Percentiles rank a stretch among this genome's conserved stretches.
Evolutionary conservation across 2,888 invertebrate species (phyloP).

Genomic region (Stenolophus ochropezus): DNA sequence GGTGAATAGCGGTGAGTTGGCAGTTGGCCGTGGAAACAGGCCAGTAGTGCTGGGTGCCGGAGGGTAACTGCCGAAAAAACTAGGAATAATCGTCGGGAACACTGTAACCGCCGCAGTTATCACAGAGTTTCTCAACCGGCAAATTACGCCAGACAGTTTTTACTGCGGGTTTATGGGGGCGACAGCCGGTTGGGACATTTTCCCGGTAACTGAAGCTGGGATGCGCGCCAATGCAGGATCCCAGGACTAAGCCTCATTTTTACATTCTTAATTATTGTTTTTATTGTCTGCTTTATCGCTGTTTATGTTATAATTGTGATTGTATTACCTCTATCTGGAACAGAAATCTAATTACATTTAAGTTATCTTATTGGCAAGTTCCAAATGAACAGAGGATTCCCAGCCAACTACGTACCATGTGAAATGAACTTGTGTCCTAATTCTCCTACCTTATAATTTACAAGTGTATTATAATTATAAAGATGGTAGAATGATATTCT

Average conservation of each 20-base stretch:
- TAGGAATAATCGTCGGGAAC: neutral
- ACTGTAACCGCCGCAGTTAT: constrained; percentile 13
- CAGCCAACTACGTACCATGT: no score
- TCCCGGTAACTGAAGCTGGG: neutral
- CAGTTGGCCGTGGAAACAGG: neutral
- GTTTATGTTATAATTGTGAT: no score
- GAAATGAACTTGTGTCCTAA: no score
- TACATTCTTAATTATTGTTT: neutral
- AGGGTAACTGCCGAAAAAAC: constrained; percentile 3
- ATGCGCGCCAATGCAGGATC: neutral
- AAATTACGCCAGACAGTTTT: constrained; percentile 28
- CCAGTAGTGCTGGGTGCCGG: neutral
- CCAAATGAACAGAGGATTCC: no score
- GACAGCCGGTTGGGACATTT: neutral
- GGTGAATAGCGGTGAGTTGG: neutral
- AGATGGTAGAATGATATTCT: no score
- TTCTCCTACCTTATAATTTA: no score
- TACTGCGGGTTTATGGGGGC: neutral
- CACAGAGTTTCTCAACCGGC: constrained; percentile 28
- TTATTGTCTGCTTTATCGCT: neutral
- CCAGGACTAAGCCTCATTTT: neutral
- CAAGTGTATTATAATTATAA: no score
- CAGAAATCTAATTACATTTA: no score
- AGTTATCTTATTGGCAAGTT: no score
- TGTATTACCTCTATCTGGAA: no score